Base-by-base conservation (phyloP, 2,113 vertebrate species). In the Erpornis zantholeuca region DNA sequence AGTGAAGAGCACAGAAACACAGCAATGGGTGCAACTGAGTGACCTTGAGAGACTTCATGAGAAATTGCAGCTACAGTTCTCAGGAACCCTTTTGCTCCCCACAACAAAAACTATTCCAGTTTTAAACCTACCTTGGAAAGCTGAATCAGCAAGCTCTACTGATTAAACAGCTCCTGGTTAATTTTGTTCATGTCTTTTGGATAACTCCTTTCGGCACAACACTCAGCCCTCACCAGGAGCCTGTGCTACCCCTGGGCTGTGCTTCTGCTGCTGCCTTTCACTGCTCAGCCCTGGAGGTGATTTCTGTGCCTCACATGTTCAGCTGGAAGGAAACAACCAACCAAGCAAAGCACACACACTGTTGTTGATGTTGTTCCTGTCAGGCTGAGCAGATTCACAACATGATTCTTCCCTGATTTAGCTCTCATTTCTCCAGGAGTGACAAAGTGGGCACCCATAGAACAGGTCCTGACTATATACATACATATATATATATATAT, bases 171-270 rank as follows among this genome's bases (percentile, higher is more conserved):
- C 47, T 77, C 44, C 29, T 59, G 38, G 22, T 36, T 75, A 73
- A 21, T 59, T 50, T 33, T 66, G 38, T 17, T 54, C 36, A 12
- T 16, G n/a, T 19, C 18, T 52, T 54, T 87, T n/a, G 4, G 1
- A 3, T 52, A 52, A 47, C 4, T 33, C 38, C 29, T 81, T 47
- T 60, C 52, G 36, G 40, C 42, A 12, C 20, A 5, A 10, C 0
- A 1, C 29, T 49, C 44, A 56, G 57, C n/a, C 54, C 24, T 78
- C 2, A 0, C 17, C 44, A 64, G 52, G 22, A 1, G 8, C 0
- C 0, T 10, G 29, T 6, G 31, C 69, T 5, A 2, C 2, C 6
- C 29, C 45, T 82, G 53, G 8, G 53, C 10, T 29, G 28, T 0
- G 1, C 11, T 64, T 12, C 64, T 87, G 28, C 16, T 56, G 20